Base-by-base conservation (phyloP, 2,113 vertebrate genomes). In the Meleagris gallopavo region DNA sequence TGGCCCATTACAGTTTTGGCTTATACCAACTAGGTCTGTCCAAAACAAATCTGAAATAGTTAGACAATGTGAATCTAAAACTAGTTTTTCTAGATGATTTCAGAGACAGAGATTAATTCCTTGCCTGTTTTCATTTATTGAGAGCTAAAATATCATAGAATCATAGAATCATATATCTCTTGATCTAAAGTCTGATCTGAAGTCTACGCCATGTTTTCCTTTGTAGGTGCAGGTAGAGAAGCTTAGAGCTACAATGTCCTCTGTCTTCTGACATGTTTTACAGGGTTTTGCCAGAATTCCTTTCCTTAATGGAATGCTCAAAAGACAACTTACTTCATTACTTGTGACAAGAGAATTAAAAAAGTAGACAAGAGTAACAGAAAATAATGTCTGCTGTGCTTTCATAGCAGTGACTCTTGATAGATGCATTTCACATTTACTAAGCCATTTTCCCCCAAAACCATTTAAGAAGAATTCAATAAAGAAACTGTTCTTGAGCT, bases 391-490 rank as follows among this genome's bases (percentile, higher is more conserved):
- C n/a, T 62, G 18, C 30, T 86, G 18, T 54, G 24, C 72, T 88
- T 88, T 94, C 66, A 50, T 34, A 71, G 45, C 11, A 70, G 50
- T 2, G 5, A 88, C 18, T 13, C 93, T 93, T 93, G 82, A 93
- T 45, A 93, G n/a, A 89, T 96, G 17, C 7, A 77, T 58, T 64
- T 48, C 17, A 61, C 62, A 41, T 77, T 27, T 54, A 58, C 71
- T 85, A 88, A 95, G 55, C 40, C 72, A 58, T 91, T 87, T 91
- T 91, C 50, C 34, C 34, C 34, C 0, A 2, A 80, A 50, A 91
- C 4, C 24, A 30, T 89, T 89, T 50, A 79, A 21, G 3, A 20
- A 24, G 79, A 93, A 95, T 89, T 87, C 75, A 96, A 91, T 85
- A 73, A 79, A 80, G 84, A 73, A 66, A 87, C 85, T 91, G 32